Base-by-base conservation (phyloP, 2,797 vertebrate genomes). In the Euphonia xanthogaster region DNA sequence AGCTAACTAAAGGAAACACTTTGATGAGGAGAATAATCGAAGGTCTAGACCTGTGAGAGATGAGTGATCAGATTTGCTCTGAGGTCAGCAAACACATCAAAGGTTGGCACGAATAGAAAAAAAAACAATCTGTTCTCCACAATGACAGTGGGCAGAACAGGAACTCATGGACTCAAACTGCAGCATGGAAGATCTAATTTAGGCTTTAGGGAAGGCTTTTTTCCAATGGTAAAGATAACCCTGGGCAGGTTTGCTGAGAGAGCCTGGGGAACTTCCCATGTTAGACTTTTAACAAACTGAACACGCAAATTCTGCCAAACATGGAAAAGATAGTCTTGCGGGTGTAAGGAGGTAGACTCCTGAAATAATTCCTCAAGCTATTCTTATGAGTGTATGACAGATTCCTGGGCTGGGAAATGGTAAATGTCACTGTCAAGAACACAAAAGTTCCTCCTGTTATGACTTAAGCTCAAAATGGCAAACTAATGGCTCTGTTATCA, bases 41-140 rank as follows among this genome's bases (percentile, higher is more conserved):
- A 95, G 65, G 37, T 65, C 53, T 68, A 53, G 57, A 88, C 61
- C 70, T 62, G 42, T 47, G 39, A 89, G 33, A 73, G 28, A 53
- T 22, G 15, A 79, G 25, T 8, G 74, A 91, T 68, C 54, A 88
- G 50, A 77, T 90, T 80, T 94, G 73, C 62, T 93, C 50, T 44
- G 42, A 94, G 82, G 61, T 80, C 82, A 88, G 68, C 72, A 90
- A 83, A 80, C n/a, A 74, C 72, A 87, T 71, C 81, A 86, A 94
- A 94, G 24, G 14, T 40, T 86, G 57, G 61, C 80, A 61, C 68
- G 80, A 91, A 93, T 51, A 94, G 85, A 80, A 73, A 74, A 0
- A 0, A 16, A 91, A 83, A 27, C 1, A 0, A 74, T 85, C 85
- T 61, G 30, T 71, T 95, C 82, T 91, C 35, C 2, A 1, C 89